Evolutionary conservation across 2,888 invertebrate genomes (phyloP).

Genomic region (Hydropsyche betteni): DNA sequence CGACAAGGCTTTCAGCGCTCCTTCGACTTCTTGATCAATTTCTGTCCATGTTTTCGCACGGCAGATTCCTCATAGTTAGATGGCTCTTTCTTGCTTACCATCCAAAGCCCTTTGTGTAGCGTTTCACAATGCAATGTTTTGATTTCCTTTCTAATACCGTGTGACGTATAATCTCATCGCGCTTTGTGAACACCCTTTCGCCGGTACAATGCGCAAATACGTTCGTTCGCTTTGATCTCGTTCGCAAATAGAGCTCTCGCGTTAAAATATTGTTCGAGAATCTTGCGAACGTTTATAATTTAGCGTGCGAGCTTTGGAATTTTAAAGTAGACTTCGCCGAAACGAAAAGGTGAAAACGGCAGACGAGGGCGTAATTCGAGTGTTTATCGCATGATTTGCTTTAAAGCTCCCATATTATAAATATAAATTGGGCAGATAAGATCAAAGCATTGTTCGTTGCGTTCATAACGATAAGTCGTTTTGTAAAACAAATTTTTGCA

Average conservation of each 20-base stretch:
- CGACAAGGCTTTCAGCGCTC: background rate
- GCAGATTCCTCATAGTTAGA: background rate
- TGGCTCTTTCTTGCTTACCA: background rate
- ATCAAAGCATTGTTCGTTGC: too few species aligned
- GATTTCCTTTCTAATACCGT: slow-evolving; percentile 43
- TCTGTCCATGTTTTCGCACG: background rate
- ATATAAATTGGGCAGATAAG: too few species aligned
- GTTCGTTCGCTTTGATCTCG: slow-evolving; percentile 34
- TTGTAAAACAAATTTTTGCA: too few species aligned
- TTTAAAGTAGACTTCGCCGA: too few species aligned
- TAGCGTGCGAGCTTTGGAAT: background rate
- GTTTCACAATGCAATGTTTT: slow-evolving; percentile 41
- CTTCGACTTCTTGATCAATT: slow-evolving; percentile 20
- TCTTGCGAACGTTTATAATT: slow-evolving; percentile 15
- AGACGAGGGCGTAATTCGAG: too few species aligned
- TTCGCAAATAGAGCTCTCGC: background rate
- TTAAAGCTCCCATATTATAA: too few species aligned
- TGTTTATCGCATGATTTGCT: too few species aligned
- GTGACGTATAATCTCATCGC: slow-evolving; percentile 45
- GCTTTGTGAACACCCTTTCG: slow-evolving; percentile 37
- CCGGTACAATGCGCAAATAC: slow-evolving; percentile 34
- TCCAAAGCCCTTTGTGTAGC: slow-evolving; percentile 29
- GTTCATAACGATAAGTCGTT: too few species aligned
- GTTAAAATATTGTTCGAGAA: slow-evolving; percentile 21
- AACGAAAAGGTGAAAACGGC: too few species aligned